These are phyloP conservation scores for Epiblema foenella DNA, from an alignment of 2,888 invertebrate species.

Conservation along the genomic window DNA sequence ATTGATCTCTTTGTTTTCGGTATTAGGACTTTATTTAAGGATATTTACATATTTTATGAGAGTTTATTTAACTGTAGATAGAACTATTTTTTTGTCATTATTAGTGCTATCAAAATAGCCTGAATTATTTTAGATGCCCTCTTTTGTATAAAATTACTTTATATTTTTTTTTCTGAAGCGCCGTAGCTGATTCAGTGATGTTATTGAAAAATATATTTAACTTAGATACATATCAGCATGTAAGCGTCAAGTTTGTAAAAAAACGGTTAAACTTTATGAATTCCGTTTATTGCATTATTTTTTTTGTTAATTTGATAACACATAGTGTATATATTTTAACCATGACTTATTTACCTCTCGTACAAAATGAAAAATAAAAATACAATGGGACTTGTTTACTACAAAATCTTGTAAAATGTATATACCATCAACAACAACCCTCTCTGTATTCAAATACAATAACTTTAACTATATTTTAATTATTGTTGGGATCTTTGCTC, in stretches of 20 bases:
- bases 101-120: background rate
- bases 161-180: slow-evolving; percentile 3
- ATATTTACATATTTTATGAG: slow-evolving; percentile 34
- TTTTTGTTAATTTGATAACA: too few relatives aligned
- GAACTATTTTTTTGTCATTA: slow-evolving; percentile 12
- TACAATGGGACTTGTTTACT: too few relatives aligned
- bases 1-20: slow-evolving; percentile 37
- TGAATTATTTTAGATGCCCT: background rate
- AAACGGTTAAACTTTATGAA: background rate
- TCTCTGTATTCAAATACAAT: too few relatives aligned
- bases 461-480: too few relatives aligned
- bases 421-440: too few relatives aligned
- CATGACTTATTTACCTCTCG: background rate
- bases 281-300: background rate
- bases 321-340: background rate
- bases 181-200: slow-evolving; percentile 7
- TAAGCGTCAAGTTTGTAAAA: background rate
- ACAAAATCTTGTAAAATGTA: too few relatives aligned
- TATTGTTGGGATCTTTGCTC: too few relatives aligned
- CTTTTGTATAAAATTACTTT: background rate
- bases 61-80: slow-evolving; percentile 34
- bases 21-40: slow-evolving; percentile 16
- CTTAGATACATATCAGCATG: slow-evolving; percentile 25
- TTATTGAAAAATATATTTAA: slow-evolving; percentile 14
- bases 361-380: background rate